Evolutionary conservation across 2,113 vertebrate species (phyloP), one percentile per base, ranked within the genome.

Genomic region (Actenoides lindsayi): DNA sequence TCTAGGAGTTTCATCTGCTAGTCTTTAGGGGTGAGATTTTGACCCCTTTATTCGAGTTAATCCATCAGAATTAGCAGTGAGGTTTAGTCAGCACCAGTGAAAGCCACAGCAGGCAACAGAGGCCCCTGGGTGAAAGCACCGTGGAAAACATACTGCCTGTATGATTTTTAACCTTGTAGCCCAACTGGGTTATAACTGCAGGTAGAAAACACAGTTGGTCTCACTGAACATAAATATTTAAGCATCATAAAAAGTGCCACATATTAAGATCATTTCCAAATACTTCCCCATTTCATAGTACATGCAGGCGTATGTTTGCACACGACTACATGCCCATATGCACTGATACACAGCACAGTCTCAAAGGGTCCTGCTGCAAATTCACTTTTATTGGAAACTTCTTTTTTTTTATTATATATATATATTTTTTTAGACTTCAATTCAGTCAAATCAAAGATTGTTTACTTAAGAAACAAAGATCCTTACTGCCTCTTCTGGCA

Each of bases 291-390:
- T 53, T 57, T 76, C 65, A 7, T 1, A n/a, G 64, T 4, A 37
- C 10, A 37, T 13, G 12, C 10, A 67, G 35, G n/a, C 31, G 21
- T 37, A 7, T 2, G 2, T 6, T n/a, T 2, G 0, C 13, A 30
- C 20, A 9, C 17, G 63, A 48, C 39, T 75, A 12, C 10, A 9
- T 12, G 37, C 3, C 30, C 1, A 0, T 28, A n/a, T 24, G 16
- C 19, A 14, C 2, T n/a, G 35, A 39, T 11, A 33, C 13, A 21
- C 13, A 73, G 48, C 13, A 50, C 9, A 48, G 15, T 15, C 59
- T 56, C 39, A 37, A 24, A 78, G 14, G 23, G 16, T 65, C 10
- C 77, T 76, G 27, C 21, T 57, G 53, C 27, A 87, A 27, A 42
- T 39, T 54, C 56, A 35, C 13, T 78, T 67, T 59, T 28, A 6